A percentile compares a stretch with the other conserved stretches of the same genome.
These are phyloP conservation scores for Drosophila saltans DNA, from an alignment of 1,140 invertebrate species.

Conservation along the genomic window DNA sequence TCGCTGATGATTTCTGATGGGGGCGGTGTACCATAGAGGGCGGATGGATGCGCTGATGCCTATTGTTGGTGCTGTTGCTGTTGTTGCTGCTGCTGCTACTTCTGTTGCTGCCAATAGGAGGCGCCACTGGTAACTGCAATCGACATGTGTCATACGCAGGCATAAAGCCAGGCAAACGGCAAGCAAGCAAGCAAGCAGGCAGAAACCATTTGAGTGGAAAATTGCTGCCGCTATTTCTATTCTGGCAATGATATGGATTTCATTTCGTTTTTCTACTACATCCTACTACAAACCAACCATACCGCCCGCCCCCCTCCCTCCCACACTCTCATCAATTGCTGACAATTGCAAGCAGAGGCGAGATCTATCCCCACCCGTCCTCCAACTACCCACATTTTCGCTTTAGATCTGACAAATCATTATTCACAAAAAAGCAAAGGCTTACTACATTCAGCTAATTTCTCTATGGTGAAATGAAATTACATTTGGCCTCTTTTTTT, in stretches of 20 bases:
- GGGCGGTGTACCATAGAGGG: slow-evolving; percentile 29
- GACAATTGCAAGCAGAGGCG: slow-evolving; percentile 60
- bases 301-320: background rate
- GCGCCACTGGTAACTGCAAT: slow-evolving; percentile 54
- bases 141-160: slow-evolving; percentile 73
- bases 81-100: slow-evolving; percentile 15
- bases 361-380: background rate
- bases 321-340: slow-evolving; percentile 60
- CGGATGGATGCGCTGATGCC: background rate
- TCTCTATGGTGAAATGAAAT: slow-evolving; percentile 49
- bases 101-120: slow-evolving; percentile 39
- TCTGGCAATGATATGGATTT: slow-evolving; percentile 66
- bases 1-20: slow-evolving; percentile 43
- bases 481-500: slow-evolving; percentile 34
- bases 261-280: slow-evolving; percentile 22
- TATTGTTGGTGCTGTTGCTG: background rate
- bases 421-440: slow-evolving; percentile 34
- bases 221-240: slow-evolving; percentile 61
- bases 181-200: background rate
- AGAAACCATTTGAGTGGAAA: slow-evolving; percentile 67
- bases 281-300: slow-evolving; percentile 14
- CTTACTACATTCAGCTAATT: slow-evolving; percentile 32
- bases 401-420: slow-evolving; percentile 48
- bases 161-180: background rate
- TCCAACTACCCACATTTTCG: slow-evolving; percentile 18